Evolutionary conservation across 2,797 vertebrate species (phyloP).

Genomic region (Podarcis siculus): DNA sequence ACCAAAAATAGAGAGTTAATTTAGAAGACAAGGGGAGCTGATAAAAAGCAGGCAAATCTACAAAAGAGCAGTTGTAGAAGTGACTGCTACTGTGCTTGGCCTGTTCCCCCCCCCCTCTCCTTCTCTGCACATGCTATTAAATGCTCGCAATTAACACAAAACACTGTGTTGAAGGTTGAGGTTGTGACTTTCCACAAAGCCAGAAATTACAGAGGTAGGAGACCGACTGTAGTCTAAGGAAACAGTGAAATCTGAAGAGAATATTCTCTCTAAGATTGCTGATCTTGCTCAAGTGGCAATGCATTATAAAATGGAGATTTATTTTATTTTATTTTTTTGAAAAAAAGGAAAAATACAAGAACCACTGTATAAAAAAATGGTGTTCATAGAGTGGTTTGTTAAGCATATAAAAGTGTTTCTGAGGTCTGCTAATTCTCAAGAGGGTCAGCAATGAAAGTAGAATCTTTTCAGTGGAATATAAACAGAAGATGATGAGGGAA

Average conservation of each 20-base stretch:
- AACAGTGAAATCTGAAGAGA: constrained; percentile 27
- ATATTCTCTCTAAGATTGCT: neutral
- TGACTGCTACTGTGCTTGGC: constrained; percentile 4
- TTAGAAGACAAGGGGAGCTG: neutral
- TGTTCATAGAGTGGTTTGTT: constrained; percentile 7
- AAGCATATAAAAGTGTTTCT: constrained; percentile 21
- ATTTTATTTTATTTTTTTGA: neutral
- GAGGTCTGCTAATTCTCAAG: constrained; percentile 17
- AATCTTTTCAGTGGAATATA: constrained; percentile 8
- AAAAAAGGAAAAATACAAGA: neutral
- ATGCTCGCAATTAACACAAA: constrained; percentile 47
- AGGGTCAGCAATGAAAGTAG: neutral
- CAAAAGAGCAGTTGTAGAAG: constrained; percentile 40
- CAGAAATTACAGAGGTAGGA: constrained; percentile 27
- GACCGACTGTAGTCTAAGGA: neutral
- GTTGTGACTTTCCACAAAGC: constrained; percentile 53
- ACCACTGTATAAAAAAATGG: neutral
- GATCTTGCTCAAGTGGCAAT: constrained; percentile 14
- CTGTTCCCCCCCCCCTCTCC: neutral
- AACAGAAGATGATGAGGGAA: neutral
- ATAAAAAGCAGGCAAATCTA: neutral
- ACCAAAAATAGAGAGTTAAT: constrained; percentile 29
- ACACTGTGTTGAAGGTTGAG: constrained; percentile 7
- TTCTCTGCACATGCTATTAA: constrained; percentile 19
- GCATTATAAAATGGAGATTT: neutral